These are phyloP conservation scores for Cephus rjabovi DNA, from an alignment of 2,888 invertebrate genomes.

Conservation along the genomic window DNA sequence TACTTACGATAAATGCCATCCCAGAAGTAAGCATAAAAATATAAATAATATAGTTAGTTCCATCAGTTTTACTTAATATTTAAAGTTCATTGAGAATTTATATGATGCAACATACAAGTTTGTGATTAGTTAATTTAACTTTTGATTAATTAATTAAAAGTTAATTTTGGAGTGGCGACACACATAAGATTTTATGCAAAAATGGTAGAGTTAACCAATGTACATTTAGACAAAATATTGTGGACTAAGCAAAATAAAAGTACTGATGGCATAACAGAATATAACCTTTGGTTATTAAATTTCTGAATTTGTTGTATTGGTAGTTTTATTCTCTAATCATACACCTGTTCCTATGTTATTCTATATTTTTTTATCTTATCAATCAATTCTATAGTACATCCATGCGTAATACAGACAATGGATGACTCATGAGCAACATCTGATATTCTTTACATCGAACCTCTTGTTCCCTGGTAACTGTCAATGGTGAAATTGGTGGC, in stretches of 20 bases:
- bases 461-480: conserved; percentile 54
- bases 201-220: background rate
- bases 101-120: background rate
- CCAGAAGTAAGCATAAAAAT: background rate
- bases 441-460: conserved; percentile 30
- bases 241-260: background rate
- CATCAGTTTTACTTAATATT: background rate
- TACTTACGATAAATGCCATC: background rate
- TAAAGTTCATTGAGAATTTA: background rate
- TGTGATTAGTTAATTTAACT: background rate
- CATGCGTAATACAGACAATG: background rate
- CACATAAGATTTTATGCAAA: background rate
- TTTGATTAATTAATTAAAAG: background rate
- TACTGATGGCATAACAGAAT: background rate
- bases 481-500: conserved; percentile 54
- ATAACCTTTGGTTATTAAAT: background rate
- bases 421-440: background rate
- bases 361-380: background rate
- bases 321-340: background rate
- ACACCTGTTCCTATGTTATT: background rate
- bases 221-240: background rate
- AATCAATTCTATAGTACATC: background rate
- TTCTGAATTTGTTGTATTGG: background rate
- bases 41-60: background rate
- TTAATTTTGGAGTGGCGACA: background rate